Conservation (phyloP, 2,113 vertebrate species). For the Pimephales promelas region DNA sequence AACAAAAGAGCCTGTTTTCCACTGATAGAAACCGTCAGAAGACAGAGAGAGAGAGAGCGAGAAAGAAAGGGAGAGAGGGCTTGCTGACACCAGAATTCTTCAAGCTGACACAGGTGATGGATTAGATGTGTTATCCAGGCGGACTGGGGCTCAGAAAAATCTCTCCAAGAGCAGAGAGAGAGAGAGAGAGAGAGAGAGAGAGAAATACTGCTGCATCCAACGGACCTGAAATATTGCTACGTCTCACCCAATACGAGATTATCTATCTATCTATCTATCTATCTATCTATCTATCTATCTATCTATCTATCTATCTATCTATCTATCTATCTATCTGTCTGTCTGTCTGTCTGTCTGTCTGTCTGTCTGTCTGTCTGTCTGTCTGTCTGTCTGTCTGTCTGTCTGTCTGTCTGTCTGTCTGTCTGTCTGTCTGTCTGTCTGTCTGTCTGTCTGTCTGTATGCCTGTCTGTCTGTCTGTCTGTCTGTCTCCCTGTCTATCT, state of each 20-base stretch:
- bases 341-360: accelerated
- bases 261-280: background rate
- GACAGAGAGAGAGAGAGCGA: constrained; percentile 22
- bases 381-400: accelerated
- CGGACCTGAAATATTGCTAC: constrained; percentile 21
- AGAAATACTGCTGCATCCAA: background rate
- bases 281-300: background rate
- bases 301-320: background rate
- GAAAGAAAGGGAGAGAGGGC: constrained; percentile 18
- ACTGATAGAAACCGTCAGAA: constrained; percentile 56
- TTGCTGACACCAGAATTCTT: constrained; percentile 73
- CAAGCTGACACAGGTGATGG: constrained; percentile 74
- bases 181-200: constrained; percentile 45
- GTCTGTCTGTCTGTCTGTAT: background rate
- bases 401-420: background rate
- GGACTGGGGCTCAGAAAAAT: constrained; percentile 65
- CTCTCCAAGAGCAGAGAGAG: constrained; percentile 53
- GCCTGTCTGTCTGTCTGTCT: background rate
- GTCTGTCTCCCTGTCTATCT: background rate
- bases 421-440: background rate
- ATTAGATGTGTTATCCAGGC: constrained; percentile 76
- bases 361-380: background rate
- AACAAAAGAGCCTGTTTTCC: constrained; percentile 63
- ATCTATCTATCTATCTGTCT: background rate
- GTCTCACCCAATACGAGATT: background rate